phyloP scores from a whole-genome alignment of 2,888 invertebrate genomes.

The Nemurella pictetii region DNA sequence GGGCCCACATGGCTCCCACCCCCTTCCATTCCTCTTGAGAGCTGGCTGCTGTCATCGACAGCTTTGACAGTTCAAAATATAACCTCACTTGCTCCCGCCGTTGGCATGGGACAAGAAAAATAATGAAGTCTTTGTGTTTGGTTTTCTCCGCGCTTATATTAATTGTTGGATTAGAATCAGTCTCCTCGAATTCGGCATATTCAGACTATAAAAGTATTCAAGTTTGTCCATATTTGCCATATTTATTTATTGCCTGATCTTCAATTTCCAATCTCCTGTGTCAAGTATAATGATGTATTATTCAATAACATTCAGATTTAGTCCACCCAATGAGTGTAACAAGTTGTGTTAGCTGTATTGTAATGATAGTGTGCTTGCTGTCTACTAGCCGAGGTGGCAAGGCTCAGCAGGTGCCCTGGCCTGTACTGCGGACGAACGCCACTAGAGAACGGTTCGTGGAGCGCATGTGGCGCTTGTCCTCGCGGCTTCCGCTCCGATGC shows the following conservation, averaged over 20 bases:
- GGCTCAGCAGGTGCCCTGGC: constrained; percentile 66
- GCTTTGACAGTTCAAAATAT: too few relatives aligned
- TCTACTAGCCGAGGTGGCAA: not conserved
- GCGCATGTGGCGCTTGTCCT: constrained; percentile 85
- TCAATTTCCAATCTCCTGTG: too few relatives aligned
- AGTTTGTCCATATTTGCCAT: not conserved
- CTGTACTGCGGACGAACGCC: constrained; percentile 78
- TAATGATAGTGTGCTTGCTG: not conserved
- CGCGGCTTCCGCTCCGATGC: constrained; percentile 76
- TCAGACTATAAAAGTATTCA: not conserved
- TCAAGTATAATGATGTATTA: too few relatives aligned
- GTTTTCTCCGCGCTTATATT: not conserved
- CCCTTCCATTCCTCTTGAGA: not conserved
- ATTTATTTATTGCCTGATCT: too few relatives aligned
- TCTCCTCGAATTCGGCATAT: not conserved
- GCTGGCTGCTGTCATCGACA: too few relatives aligned
- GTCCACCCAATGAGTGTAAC: too few relatives aligned
- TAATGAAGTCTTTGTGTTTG: too few relatives aligned
- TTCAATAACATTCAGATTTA: too few relatives aligned
- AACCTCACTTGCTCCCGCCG: too few relatives aligned
- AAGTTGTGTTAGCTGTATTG: too few relatives aligned
- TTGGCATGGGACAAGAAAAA: too few relatives aligned
- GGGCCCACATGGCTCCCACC: not conserved
- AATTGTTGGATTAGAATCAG: not conserved
- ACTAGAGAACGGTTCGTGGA: constrained; percentile 68